Base-by-base conservation (phyloP, 2,888 invertebrate species). In the Heliconius cydno region DNA sequence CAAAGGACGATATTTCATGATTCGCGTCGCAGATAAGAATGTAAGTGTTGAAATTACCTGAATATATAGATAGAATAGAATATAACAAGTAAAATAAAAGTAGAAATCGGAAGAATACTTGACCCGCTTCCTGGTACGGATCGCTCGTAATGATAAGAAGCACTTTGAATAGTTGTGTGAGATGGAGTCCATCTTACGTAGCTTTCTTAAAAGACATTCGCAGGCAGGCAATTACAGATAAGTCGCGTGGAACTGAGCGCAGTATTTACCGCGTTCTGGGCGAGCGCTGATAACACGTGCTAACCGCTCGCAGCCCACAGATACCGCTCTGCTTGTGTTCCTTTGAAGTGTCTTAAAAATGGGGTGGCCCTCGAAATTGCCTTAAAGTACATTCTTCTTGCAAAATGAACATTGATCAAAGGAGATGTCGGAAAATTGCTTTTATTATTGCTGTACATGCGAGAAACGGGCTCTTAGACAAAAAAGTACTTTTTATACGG, bases 1-100 rank as follows among this genome's bases (percentile, higher is more conserved):
- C 95, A 99, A 99, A 96, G 98, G 98, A 88, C 97, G 98, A 90
- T 98, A 98, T 95, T 99, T 99, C 95, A 99, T 99, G 98, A 96
- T 99, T 80, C 96, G 98, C 89, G 99, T 99, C 85, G 97, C 98
- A 88, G 99, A 99, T 95, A 99, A 99, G 96, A 98, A 98, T 95
- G 98, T 98, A 96, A 97, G 97, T 95, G 80, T 80, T 65, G 67
- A 63, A 80, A 79, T 76, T 4, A 68, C 13, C 57, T 19, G 46
- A 38, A n/a, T 38, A 70, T 15, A 30, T 60, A 25, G 25, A n/a
- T n/a, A n/a, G n/a, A n/a, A n/a, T n/a, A n/a, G 38, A 68, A 68
- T 68, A 41, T 41, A n/a, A n/a, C n/a, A n/a, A 68, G 63, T 30
- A 63, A 76, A 67, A 77, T 76, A 75, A 76, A 41, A 77, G 72